Base-by-base conservation (phyloP, 1,140 invertebrate genomes). In the Orius insidiosus region DNA sequence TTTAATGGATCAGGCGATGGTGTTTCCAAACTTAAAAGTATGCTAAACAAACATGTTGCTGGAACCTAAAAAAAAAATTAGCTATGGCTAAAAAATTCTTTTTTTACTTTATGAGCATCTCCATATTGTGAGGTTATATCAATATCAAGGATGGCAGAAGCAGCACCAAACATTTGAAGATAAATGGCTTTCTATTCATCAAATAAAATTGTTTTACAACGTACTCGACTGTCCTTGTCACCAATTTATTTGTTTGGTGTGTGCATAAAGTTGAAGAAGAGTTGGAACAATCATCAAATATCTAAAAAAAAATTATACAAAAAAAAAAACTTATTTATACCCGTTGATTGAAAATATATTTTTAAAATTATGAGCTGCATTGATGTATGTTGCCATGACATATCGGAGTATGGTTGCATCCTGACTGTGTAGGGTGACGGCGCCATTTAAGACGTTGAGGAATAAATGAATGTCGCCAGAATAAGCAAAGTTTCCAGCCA, bases 81-180 rank as follows among this genome's bases (percentile, higher is more conserved):
- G 3, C 14, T n/a, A 4, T 36, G 35, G 14, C 14, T 36, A 36
- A 11, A n/a, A n/a, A 24, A 4, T 52, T 45, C 14, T 24, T 3
- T 24, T 7, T 24, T 3, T 41, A 85, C 85, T 65, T 93, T 93
- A 57, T 86, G 87, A 11, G 85, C 85, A 64, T 94, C 86, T 2
- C 85, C 86, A 59, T 80, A 83, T 4, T 78, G 74, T 39, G 78
- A 78, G 47, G 78, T 76, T 57, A 85, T 81, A 60, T 98, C 92
- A 2, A 85, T 87, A 59, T 98, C 93, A 24, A 98, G 68, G 56
- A 98, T 88, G 2, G 92, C 84, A 0, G 95, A 95, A 2, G 96
- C 83, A 38, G 88, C 93, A 5, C 95, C 95, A 68, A 98, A 98
- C 89, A 98, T 94, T 73, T 99, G 87, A 14, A 98, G 68, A 98